Evolutionary conservation across 1,140 invertebrate genomes (phyloP).

Genomic region (Pantala flavescens): DNA sequence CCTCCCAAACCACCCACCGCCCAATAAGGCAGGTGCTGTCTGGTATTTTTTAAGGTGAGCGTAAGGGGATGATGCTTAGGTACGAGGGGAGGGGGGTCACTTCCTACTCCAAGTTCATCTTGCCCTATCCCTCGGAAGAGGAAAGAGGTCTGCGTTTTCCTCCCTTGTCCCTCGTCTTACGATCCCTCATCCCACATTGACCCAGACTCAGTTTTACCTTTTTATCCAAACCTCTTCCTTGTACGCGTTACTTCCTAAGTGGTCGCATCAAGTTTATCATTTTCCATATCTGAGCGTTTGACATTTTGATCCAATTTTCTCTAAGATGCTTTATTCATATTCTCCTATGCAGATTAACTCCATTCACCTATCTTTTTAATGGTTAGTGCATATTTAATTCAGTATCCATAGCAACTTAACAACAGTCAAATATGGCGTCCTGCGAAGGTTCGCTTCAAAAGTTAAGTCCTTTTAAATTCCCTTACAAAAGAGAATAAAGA

Average conservation of each 20-base stretch:
- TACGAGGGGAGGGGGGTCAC: neutral
- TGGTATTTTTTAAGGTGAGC: neutral
- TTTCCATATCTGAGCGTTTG: neutral
- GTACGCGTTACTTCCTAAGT: neutral
- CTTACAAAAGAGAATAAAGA: too few relatives aligned
- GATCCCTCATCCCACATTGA: neutral
- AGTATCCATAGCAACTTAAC: too few relatives aligned
- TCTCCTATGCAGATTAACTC: neutral
- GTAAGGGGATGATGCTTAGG: neutral
- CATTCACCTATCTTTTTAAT: too few relatives aligned
- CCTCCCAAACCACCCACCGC: neutral
- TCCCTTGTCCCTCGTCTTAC: neutral
- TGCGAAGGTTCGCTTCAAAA: too few relatives aligned
- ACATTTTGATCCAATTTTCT: neutral
- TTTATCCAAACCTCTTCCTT: neutral
- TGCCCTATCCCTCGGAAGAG: too few relatives aligned
- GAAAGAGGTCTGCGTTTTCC: neutral
- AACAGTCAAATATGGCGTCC: too few relatives aligned
- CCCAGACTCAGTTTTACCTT: neutral
- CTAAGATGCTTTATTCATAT: neutral
- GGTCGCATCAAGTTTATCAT: neutral
- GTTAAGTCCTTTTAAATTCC: too few relatives aligned
- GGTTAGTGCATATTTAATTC: too few relatives aligned
- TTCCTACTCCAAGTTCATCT: too few relatives aligned
- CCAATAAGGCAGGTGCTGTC: neutral